Conservation (phyloP, 2,113 vertebrate genomes). For the Argyrosomus japonicus region DNA sequence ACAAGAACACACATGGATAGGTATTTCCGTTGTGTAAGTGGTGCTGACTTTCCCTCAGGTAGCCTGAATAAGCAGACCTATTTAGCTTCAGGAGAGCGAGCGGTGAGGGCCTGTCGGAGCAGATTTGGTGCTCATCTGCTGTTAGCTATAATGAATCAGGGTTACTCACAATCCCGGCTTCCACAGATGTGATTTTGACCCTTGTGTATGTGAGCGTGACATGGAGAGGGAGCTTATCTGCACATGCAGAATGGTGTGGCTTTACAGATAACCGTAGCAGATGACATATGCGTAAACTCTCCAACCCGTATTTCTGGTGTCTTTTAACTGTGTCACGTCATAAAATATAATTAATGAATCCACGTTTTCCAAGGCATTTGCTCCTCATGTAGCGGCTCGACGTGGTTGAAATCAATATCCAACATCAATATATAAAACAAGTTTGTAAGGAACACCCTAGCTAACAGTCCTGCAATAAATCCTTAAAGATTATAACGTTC, state of each 20-base stretch:
- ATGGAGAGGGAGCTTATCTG: constrained; percentile 43
- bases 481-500: background rate
- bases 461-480: background rate
- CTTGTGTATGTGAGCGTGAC: constrained; percentile 9
- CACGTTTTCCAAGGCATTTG: background rate
- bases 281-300: background rate
- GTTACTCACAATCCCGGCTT: constrained; percentile 6
- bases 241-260: constrained; percentile 32
- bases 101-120: constrained; percentile 23
- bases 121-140: constrained; percentile 32
- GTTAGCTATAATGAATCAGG: constrained; percentile 24
- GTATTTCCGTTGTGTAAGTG: constrained; percentile 57
- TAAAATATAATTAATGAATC: background rate
- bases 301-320: too few relatives aligned
- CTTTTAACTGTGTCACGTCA: background rate
- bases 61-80: constrained; percentile 64
- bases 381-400: too few relatives aligned
- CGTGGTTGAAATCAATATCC: background rate
- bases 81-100: constrained; percentile 44
- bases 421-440: background rate
- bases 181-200: constrained; percentile 37
- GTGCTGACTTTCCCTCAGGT: constrained; percentile 42
- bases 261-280: constrained; percentile 35
- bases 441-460: background rate
- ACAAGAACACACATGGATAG: constrained; percentile 45